phyloP scores from a whole-genome alignment of 2,113 vertebrate species.

The Ophthalmolycus amberensis region DNA sequence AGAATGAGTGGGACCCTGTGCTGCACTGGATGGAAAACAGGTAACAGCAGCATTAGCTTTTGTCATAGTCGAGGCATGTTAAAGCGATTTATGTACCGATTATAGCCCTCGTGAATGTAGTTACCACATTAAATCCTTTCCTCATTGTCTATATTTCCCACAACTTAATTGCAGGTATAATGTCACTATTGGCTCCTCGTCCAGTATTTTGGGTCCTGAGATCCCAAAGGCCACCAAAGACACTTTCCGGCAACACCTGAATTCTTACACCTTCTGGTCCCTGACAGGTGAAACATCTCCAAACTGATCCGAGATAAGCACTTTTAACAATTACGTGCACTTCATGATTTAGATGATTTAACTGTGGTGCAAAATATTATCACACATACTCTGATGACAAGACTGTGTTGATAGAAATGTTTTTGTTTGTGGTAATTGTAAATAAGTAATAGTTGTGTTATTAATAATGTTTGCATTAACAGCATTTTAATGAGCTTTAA shows the following conservation, averaged over 20 bases:
- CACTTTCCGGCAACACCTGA: slow-evolving; percentile 88
- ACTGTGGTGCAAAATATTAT: background rate
- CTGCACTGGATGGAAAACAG: slow-evolving; percentile 93
- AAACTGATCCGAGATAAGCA: background rate
- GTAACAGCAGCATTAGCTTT: slow-evolving; percentile 68
- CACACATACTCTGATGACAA: background rate
- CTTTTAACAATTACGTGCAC: background rate
- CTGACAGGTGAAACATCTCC: slow-evolving; percentile 88
- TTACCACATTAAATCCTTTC: background rate
- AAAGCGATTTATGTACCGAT: background rate
- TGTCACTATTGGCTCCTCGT: slow-evolving; percentile 90
- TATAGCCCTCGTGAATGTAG: background rate
- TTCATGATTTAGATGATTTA: background rate
- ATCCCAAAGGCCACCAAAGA: slow-evolving; percentile 91
- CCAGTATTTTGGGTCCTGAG: slow-evolving; percentile 91
- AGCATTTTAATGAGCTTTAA: background rate
- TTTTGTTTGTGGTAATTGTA: background rate
- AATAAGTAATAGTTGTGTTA: background rate
- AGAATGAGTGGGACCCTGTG: slow-evolving; percentile 94
- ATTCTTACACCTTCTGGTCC: slow-evolving; percentile 94
- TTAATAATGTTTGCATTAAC: background rate
- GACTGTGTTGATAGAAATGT: background rate
- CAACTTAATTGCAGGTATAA: slow-evolving; percentile 84
- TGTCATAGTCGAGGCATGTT: background rate
- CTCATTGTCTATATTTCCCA: background rate